Evolutionary conservation across 2,888 invertebrate species (phyloP).

Genomic region (Mesorhabditis belari): DNA sequence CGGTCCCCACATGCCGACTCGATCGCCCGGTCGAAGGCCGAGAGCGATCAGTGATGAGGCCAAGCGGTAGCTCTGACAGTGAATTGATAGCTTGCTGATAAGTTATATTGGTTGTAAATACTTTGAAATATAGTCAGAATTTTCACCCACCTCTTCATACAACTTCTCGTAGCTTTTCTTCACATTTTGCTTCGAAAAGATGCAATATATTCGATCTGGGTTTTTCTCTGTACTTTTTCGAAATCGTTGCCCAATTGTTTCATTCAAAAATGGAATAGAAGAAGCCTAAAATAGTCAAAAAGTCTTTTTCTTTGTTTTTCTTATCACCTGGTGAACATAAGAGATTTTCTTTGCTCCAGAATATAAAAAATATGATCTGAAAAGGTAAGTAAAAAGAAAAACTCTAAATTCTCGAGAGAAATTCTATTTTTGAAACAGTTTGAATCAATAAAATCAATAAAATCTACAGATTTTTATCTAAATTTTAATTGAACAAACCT

Average conservation of each 20-base stretch:
- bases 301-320: no score
- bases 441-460: no score
- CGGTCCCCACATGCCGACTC: conserved; percentile 72
- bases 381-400: no score
- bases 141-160: neutral
- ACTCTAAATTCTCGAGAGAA: no score
- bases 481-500: no score
- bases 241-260: conserved; percentile 8
- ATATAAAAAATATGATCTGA: no score
- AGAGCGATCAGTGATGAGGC: conserved; percentile 7
- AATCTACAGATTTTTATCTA: no score
- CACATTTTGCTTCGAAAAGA: conserved; percentile 6
- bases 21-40: conserved; percentile 64
- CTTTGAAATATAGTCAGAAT: neutral
- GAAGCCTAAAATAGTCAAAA: neutral
- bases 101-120: neutral
- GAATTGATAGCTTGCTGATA: neutral
- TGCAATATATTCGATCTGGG: conserved; percentile 8
- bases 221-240: conserved; percentile 5
- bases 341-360: no score
- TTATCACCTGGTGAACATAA: no score
- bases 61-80: conserved; percentile 1
- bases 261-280: neutral
- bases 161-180: conserved; percentile 2
- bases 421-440: no score